These are phyloP conservation scores for Lamellibrachia satsuma DNA, from an alignment of 2,888 invertebrate species.

Conservation along the genomic window DNA sequence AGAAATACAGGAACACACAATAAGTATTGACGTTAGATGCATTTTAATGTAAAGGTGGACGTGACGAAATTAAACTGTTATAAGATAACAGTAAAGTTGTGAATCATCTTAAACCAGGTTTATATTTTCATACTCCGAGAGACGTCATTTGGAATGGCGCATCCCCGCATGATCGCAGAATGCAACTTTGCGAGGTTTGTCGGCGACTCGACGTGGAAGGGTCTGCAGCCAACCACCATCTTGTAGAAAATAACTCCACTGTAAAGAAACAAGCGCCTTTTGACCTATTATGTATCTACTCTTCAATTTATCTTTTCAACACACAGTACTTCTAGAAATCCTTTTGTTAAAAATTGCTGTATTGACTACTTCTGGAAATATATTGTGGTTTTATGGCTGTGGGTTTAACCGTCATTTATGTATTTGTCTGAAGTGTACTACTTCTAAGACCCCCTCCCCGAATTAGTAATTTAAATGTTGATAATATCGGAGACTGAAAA, in stretches of 20 bases:
- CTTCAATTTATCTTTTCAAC: too few relatives aligned
- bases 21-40: too few relatives aligned
- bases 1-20: too few relatives aligned
- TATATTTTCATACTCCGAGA: background rate
- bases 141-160: background rate
- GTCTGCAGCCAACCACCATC: background rate
- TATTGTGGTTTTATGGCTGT: background rate
- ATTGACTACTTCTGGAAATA: background rate
- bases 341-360: background rate
- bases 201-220: background rate
- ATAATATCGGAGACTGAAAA: too few relatives aligned
- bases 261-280: background rate
- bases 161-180: background rate
- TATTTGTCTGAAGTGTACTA: too few relatives aligned
- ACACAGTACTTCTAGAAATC: background rate
- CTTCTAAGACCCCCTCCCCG: too few relatives aligned
- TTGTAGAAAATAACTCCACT: conserved; percentile 4
- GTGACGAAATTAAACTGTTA: too few relatives aligned
- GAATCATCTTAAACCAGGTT: background rate
- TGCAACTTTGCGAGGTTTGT: background rate
- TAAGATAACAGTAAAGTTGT: too few relatives aligned
- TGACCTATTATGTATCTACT: too few relatives aligned
- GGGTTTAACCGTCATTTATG: background rate
- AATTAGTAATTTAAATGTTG: too few relatives aligned
- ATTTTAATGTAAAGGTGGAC: too few relatives aligned